These are phyloP conservation scores for Agapornis canus DNA, from an alignment of 2,797 vertebrate genomes.

Conservation along the genomic window DNA sequence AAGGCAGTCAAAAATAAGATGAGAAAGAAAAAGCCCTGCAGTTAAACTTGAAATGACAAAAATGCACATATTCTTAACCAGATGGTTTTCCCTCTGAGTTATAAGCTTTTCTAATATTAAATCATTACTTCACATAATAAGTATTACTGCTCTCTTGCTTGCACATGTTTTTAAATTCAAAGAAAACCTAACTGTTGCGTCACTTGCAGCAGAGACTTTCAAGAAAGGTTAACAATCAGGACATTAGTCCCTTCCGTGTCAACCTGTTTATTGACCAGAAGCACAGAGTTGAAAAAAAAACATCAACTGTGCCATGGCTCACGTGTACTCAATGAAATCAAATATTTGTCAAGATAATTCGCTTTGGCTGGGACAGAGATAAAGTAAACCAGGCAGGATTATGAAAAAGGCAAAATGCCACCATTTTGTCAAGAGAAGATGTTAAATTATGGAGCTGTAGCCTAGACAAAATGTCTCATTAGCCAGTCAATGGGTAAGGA, in stretches of 20 bases:
- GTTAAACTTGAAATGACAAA: conserved; percentile 2
- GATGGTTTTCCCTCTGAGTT: neutral
- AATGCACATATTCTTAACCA: conserved; percentile 3
- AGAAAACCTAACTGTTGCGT: neutral
- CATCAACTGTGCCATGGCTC: neutral
- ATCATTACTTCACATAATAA: neutral
- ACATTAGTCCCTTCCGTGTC: neutral
- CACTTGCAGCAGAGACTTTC: neutral
- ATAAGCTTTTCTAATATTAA: neutral
- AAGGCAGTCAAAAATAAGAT: conserved; percentile 26
- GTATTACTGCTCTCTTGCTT: neutral
- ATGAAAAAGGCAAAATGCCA: neutral
- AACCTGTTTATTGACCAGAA: neutral
- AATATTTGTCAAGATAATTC: neutral
- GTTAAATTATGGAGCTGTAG: neutral
- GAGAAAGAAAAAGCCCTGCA: neutral
- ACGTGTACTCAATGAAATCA: neutral
- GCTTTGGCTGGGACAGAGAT: neutral
- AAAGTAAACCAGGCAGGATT: neutral
- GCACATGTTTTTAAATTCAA: neutral
- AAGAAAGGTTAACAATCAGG: neutral
- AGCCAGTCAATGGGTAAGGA: neutral
- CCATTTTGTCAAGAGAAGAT: neutral
- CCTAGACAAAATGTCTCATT: neutral
- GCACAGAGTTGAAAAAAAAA: neutral